phyloP scores from a whole-genome alignment of 2,888 invertebrate genomes.

The Cyclophora albipunctata region DNA sequence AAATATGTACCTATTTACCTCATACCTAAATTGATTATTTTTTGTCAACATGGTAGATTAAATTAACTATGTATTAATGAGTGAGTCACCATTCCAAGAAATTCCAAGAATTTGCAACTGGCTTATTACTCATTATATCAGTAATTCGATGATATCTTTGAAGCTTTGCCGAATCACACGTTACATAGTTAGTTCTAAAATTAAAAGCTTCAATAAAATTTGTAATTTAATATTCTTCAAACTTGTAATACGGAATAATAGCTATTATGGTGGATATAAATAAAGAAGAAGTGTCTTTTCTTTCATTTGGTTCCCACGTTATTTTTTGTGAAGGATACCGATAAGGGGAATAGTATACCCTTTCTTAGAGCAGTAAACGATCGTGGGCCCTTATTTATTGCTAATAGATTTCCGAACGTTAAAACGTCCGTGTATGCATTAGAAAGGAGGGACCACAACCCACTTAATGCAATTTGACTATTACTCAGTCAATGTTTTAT shows the following conservation, averaged over 20 bases:
- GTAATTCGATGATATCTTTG: constrained; percentile 1
- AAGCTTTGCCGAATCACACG: too few relatives aligned
- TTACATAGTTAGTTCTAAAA: neutral
- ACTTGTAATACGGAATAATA: constrained; percentile 39
- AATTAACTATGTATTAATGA: too few relatives aligned
- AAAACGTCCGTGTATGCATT: constrained; percentile 54
- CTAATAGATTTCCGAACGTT: constrained; percentile 67
- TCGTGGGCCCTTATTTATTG: constrained; percentile 67
- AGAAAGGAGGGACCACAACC: constrained; percentile 39
- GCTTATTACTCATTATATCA: constrained; percentile 12
- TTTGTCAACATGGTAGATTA: too few relatives aligned
- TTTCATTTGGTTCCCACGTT: constrained; percentile 68
- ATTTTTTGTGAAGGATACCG: constrained; percentile 63
- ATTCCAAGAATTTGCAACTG: constrained; percentile 4
- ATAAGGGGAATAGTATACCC: constrained; percentile 71
- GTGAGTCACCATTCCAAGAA: constrained; percentile 2
- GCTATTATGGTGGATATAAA: constrained; percentile 51
- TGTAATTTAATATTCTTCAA: constrained; percentile 26
- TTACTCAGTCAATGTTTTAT: constrained; percentile 17
- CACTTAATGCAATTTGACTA: constrained; percentile 32
- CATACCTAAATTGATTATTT: too few relatives aligned
- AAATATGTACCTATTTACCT: too few relatives aligned
- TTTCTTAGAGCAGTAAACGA: constrained; percentile 63
- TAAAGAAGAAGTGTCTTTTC: constrained; percentile 62
- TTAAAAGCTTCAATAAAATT: neutral